These are phyloP conservation scores for Timema cristinae DNA, from an alignment of 2,888 invertebrate species.

Conservation along the genomic window DNA sequence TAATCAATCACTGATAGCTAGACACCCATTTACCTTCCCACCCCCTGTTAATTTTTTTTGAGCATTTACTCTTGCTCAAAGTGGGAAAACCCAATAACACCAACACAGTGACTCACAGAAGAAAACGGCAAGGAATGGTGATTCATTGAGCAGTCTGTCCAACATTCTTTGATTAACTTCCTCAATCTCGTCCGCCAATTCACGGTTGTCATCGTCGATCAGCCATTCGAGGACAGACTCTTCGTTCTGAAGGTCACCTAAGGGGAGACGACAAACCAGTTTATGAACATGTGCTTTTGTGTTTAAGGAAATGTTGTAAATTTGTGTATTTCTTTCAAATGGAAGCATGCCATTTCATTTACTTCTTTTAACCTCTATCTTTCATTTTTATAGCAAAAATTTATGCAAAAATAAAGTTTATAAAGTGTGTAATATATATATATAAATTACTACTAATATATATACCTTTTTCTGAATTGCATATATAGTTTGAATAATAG, in stretches of 20 bases:
- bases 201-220: constrained; percentile 88
- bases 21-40: no score
- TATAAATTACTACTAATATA: no score
- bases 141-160: constrained; percentile 76
- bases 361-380: not conserved
- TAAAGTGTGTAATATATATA: no score
- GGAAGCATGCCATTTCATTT: not conserved
- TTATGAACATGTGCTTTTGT: not conserved
- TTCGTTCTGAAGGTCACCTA: constrained; percentile 86
- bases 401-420: no score
- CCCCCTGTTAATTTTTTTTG: no score
- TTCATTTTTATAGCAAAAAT: not conserved
- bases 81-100: no score
- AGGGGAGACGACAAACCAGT: constrained; percentile 32
- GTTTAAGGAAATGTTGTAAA: not conserved
- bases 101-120: constrained; percentile 65
- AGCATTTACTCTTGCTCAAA: no score
- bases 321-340: not conserved
- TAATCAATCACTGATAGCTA: no score
- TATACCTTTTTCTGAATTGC: no score
- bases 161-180: constrained; percentile 88
- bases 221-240: constrained; percentile 90
- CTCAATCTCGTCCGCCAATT: constrained; percentile 90
- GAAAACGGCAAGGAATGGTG: constrained; percentile 83
- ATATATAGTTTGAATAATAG: not conserved